Evolutionary conservation across 2,888 invertebrate species (phyloP), one percentile per base, ranked within the genome.

Genomic region (Cetonia aurata): DNA sequence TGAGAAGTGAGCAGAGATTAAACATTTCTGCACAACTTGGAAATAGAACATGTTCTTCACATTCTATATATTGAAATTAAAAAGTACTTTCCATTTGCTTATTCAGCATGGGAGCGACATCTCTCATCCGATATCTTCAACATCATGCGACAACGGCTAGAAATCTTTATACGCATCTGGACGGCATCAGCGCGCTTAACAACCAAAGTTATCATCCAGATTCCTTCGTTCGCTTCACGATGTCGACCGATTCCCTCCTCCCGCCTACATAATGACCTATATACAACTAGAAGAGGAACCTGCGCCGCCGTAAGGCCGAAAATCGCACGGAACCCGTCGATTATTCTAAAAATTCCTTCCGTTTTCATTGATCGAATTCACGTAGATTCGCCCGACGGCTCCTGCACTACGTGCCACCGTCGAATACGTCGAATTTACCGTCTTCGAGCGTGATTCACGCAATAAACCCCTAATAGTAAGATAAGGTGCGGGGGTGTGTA

Each of bases 401-500:
- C 33, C 19, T 33, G 15, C 31, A 48, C 15, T 31, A 6, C 25
- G 48, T 10, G 17, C 33, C 46, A 42, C 33, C 33, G n/a, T 33
- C 48, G 33, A 31, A 62, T 48, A 17, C 31, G 31, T 12, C 48
- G 62, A 62, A 62, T 33, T 44, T 62, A 31, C 48, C 48, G 48
- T 48, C 25, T 62, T 48, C 33, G 12, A 62, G 33, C 46, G 46
- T 17, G 62, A 48, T 48, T 62, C 62, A 48, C 46, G 48, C 25
- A 62, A 62, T 48, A 48, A 62, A 46, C 62, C 62, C 62, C 62
- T 62, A 48, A 48, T 62, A 62, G 62, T 62, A 62, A 62, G 62
- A 50, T 72, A 71, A 79, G 75, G 79, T 80, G 81, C 75, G 77
- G 76, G 75, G 73, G 76, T 75, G 74, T 69, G 67, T 67, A 73